phyloP scores from a whole-genome alignment of 2,797 vertebrate species.

The Thaleichthys pacificus region DNA sequence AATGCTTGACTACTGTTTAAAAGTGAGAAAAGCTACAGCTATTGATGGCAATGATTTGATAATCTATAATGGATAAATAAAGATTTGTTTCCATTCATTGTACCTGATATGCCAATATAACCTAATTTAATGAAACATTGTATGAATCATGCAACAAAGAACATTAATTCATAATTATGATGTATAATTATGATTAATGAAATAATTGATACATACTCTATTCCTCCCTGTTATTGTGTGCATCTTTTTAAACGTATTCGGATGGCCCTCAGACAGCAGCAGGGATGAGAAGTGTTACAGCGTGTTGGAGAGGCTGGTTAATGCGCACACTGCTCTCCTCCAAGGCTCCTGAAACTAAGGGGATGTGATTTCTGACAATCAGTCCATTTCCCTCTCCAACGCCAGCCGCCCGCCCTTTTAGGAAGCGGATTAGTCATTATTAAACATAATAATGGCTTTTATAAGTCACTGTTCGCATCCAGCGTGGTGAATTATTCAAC shows the following conservation, averaged over 20 bases:
- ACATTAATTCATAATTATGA: background rate
- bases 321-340: slow-evolving; percentile 29
- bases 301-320: slow-evolving; percentile 30
- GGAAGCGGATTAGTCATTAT: slow-evolving; percentile 78
- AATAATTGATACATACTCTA: no score
- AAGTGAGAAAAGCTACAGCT: no score
- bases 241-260: no score
- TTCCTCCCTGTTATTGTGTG: no score
- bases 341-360: slow-evolving; percentile 17
- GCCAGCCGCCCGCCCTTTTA: slow-evolving; percentile 27
- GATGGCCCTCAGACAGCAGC: no score
- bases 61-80: background rate
- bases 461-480: slow-evolving; percentile 70
- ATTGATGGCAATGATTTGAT: no score
- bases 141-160: background rate
- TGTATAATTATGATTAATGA: no score
- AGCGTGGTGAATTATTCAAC: slow-evolving; percentile 77
- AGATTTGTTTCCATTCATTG: background rate
- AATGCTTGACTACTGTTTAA: no score
- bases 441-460: slow-evolving; percentile 82
- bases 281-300: background rate
- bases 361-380: slow-evolving; percentile 61
- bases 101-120: background rate
- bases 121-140: background rate
- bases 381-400: slow-evolving; percentile 46